Evolutionary conservation across 2,113 vertebrate species (phyloP).

Genomic region (Lota lota): DNA sequence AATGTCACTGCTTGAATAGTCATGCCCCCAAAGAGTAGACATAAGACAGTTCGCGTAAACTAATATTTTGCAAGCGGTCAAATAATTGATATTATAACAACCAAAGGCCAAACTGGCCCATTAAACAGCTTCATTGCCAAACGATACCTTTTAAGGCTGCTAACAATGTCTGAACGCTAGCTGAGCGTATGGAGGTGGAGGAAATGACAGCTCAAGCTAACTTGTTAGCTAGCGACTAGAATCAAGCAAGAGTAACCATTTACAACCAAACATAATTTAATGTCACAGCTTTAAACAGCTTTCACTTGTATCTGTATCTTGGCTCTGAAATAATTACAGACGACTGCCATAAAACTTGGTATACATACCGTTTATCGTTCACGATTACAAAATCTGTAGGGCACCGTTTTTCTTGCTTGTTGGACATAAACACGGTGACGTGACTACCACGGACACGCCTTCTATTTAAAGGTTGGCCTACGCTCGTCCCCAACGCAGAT

Average conservation of each 20-base stretch:
- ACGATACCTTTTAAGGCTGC: too few relatives aligned
- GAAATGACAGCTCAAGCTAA: conserved; percentile 1
- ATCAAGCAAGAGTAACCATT: conserved; percentile 5
- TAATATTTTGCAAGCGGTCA: too few relatives aligned
- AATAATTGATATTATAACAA: not conserved
- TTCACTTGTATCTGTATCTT: not conserved
- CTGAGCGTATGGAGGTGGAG: not conserved
- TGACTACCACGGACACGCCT: conserved; percentile 45
- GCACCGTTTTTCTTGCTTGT: conserved; percentile 14
- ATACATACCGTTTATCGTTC: conserved; percentile 45
- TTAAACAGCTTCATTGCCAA: too few relatives aligned
- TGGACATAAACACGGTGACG: conserved; percentile 64
- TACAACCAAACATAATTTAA: not conserved
- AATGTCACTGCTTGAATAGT: too few relatives aligned
- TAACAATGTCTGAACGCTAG: too few relatives aligned
- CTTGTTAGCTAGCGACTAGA: conserved; percentile 35
- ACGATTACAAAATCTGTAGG: conserved; percentile 5
- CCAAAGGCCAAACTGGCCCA: not conserved
- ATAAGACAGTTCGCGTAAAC: too few relatives aligned
- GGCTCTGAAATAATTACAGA: too few relatives aligned
- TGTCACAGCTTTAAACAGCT: conserved; percentile 18
- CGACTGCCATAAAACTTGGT: too few relatives aligned
- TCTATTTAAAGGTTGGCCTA: not conserved
- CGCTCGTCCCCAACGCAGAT: not conserved
- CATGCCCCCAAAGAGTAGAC: too few relatives aligned